These are phyloP conservation scores for Agrochola lychnidis DNA, from an alignment of 2,888 invertebrate genomes.

Conservation along the genomic window DNA sequence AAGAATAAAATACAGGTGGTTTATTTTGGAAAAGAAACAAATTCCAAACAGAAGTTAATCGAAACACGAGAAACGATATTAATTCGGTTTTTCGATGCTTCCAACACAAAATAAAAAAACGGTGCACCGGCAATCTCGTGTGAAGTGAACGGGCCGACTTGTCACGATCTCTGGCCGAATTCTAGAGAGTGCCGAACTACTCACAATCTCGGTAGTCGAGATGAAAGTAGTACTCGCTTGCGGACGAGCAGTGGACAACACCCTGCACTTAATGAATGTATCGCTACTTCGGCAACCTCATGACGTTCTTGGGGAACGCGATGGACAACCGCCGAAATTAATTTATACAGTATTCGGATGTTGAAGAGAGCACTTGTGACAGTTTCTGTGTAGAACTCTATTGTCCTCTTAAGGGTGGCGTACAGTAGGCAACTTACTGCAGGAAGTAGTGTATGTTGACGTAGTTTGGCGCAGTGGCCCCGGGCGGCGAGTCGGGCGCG, in stretches of 20 bases:
- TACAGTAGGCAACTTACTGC: constrained; percentile 90
- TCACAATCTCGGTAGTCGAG: neutral
- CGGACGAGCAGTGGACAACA: neutral
- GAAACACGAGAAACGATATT: neutral
- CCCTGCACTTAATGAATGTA: neutral
- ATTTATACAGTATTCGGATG: neutral
- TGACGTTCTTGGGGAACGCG: neutral
- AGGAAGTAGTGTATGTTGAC: constrained; percentile 98
- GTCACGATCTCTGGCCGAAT: neutral
- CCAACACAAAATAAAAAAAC: neutral
- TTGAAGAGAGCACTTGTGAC: neutral
- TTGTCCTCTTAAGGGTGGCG: neutral
- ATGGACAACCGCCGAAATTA: neutral
- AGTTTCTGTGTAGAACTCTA: neutral
- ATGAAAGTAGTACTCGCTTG: neutral
- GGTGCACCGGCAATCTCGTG: neutral
- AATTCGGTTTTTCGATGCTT: neutral
- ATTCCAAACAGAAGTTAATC: neutral
- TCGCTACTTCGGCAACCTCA: neutral
- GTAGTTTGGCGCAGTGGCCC: constrained; percentile 95
- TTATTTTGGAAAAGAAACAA: neutral
- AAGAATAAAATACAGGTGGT: neutral
- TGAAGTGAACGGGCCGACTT: neutral
- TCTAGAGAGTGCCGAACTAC: neutral
- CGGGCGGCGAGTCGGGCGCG: constrained; percentile 93